Percentiles rank a stretch among this genome's conserved stretches.
phyloP scores from a whole-genome alignment of 2,888 invertebrate species.

The Cantharis rustica region DNA sequence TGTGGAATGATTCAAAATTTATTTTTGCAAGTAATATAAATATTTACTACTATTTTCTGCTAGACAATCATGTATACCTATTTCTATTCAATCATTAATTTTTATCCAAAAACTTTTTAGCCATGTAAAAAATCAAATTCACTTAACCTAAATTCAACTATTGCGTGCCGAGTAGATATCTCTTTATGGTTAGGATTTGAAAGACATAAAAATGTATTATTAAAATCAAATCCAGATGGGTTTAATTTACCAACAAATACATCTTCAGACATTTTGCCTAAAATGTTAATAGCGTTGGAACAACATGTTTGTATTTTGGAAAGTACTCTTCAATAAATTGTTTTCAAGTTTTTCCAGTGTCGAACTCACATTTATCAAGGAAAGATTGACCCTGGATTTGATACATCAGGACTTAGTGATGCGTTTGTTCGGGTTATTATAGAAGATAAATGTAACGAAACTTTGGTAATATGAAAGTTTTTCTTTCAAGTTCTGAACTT shows the following conservation, averaged over 20 bases:
- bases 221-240: constrained; percentile 41
- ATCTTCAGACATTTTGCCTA: constrained; percentile 26
- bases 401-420: constrained; percentile 60
- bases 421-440: constrained; percentile 56
- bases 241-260: constrained; percentile 31
- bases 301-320: constrained; percentile 19
- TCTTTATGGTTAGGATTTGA: constrained; percentile 48
- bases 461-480: constrained; percentile 52
- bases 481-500: background rate
- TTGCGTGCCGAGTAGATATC: constrained; percentile 43
- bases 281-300: constrained; percentile 35
- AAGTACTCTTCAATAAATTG: background rate
- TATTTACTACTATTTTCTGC: background rate
- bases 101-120: background rate
- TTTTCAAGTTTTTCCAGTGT: constrained; percentile 61
- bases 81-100: background rate
- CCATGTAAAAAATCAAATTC: constrained; percentile 5
- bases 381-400: constrained; percentile 63
- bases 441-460: constrained; percentile 51
- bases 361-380: constrained; percentile 72
- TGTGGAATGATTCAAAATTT: constrained; percentile 44
- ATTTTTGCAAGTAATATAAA: constrained; percentile 33
- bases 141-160: constrained; percentile 5
- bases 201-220: constrained; percentile 39
- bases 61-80: background rate